These are phyloP conservation scores for mouse (Mus musculus) DNA, from an alignment of 2,113 vertebrate species.

Conservation along the genomic window GRCm39 chr7:37449501-37450000, in stretches of 20 bases:
- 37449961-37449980: conserved; percentile 51
- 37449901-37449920: conserved; percentile 79
- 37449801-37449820: conserved; percentile 83
- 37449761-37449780: conserved; percentile 80
- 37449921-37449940: conserved; percentile 77
- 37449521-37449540: background rate
- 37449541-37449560: fast-evolving
- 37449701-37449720: conserved; percentile 75
- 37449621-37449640: background rate
- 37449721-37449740: conserved; percentile 75
- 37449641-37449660: background rate
- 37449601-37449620: background rate
- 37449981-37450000: conserved; percentile 67
- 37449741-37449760: conserved; percentile 77
- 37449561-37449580: fast-evolving
- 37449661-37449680: conserved; percentile 67
- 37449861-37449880: conserved; percentile 84
- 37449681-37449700: conserved; percentile 78
- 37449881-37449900: conserved; percentile 84
- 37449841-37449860: conserved; percentile 81
- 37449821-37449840: conserved; percentile 84
- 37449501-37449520: background rate
- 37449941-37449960: conserved; percentile 76
- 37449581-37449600: background rate
- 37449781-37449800: conserved; percentile 83